Percentiles rank a stretch among this genome's conserved stretches.
phyloP scores from a whole-genome alignment of 2,113 vertebrate genomes.

The Suricata suricatta region DNA sequence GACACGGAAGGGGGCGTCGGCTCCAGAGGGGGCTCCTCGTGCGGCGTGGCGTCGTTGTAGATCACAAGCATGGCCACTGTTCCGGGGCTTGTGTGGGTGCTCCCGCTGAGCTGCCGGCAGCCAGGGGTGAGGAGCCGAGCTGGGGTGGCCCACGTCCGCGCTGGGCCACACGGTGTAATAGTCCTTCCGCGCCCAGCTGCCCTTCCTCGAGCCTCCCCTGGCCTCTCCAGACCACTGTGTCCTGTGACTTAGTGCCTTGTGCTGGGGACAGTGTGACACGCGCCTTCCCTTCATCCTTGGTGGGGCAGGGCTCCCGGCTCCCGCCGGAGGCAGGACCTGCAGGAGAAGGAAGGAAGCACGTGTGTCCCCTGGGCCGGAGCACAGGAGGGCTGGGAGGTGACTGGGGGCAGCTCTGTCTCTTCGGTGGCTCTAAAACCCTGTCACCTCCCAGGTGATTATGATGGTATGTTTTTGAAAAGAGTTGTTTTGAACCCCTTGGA shows the following conservation, averaged over 20 bases:
- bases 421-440: background rate
- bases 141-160: fast-evolving
- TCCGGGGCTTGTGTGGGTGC: too few species aligned
- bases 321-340: background rate
- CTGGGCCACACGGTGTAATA: fast-evolving
- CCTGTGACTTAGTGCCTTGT: too few species aligned
- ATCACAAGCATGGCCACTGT: fast-evolving
- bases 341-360: background rate
- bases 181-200: background rate
- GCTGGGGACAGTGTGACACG: background rate
- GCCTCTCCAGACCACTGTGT: too few species aligned
- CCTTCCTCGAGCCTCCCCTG: too few species aligned
- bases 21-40: background rate
- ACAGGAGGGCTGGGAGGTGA: background rate
- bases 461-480: background rate
- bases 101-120: too few species aligned
- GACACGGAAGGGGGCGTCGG: background rate
- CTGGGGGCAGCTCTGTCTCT: background rate
- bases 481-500: background rate
- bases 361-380: background rate
- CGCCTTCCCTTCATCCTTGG: background rate
- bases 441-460: background rate
- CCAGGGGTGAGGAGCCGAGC: too few species aligned
- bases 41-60: fast-evolving
- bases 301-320: background rate